Conservation (phyloP, 1,140 invertebrate genomes). For the Centruroides vittatus region DNA sequence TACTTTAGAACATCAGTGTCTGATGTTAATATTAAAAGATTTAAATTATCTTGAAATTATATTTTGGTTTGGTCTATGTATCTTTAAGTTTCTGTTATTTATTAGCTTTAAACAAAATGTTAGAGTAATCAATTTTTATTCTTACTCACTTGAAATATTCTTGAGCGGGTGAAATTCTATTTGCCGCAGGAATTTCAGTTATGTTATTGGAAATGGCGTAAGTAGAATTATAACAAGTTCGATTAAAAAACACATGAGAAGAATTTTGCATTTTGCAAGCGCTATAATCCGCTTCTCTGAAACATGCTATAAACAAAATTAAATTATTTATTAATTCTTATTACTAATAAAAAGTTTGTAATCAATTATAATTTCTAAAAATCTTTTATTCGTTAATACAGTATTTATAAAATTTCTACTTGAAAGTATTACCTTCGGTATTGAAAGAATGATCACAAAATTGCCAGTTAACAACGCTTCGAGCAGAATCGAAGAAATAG, state of each 20-base stretch:
- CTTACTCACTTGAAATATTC: conserved; percentile 46
- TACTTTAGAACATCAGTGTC: too few species aligned
- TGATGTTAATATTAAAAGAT: too few species aligned
- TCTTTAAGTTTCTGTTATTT: too few species aligned
- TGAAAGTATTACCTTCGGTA: conserved; percentile 12
- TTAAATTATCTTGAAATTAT: too few species aligned
- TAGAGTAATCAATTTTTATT: too few species aligned
- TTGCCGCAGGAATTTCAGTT: conserved; percentile 24
- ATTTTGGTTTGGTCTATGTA: too few species aligned
- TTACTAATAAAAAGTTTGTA: too few species aligned
- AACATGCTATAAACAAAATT: conserved; percentile 18
- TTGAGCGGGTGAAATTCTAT: conserved; percentile 36
- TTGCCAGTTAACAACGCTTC: conserved; percentile 45
- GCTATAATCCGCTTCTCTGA: conserved; percentile 27
- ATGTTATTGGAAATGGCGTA: conserved; percentile 11
- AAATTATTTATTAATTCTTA: too few species aligned
- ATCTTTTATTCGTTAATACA: too few species aligned
- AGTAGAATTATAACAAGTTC: conserved; percentile 14
- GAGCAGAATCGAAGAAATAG: conserved; percentile 48
- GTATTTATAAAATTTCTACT: conserved; percentile 1
- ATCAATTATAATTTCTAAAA: too few species aligned
- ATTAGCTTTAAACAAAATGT: too few species aligned
- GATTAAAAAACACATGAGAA: conserved; percentile 8
- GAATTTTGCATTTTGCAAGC: conserved; percentile 13
- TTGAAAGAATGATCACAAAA: conserved; percentile 37